Base-by-base conservation (phyloP, 2,888 invertebrate species). In the Cotesia congregata region DNA sequence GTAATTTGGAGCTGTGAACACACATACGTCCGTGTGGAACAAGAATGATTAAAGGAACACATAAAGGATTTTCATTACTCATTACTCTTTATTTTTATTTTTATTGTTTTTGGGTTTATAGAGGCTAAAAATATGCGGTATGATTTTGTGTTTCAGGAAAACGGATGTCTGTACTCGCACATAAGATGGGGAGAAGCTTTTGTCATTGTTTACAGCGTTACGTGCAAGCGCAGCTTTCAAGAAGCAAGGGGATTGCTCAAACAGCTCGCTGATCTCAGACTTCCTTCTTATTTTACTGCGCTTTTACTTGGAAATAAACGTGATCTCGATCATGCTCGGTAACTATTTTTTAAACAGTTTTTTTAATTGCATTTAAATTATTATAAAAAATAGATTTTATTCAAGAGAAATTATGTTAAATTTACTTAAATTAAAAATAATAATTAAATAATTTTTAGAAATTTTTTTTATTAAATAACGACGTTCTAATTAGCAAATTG, bases 121-220 rank as follows among this genome's bases (percentile, higher is more conserved):
- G 41, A 50, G n/a, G 41, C 50, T 38, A 70, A 70, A 59, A 39
- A 67, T 40, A 62, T 69, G 38, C 30, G 30, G 30, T 62, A 60
- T 73, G 65, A 5, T 68, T 76, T 75, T 77, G 76, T 82, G 78
- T 92, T 90, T 83, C 88, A 94, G 94, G 93, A 93, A 90, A 93
- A 93, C 83, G 94, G 94, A 72, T 94, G 94, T 85, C 89, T 95
- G 73, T 93, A 94, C 82, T 94, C 95, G 84, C 95, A 95, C 88
- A 91, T 95, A 79, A 91, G 95, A 84, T 95, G 95, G 95, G 95
- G 95, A 40, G 95, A 95, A 85, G 95, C 95, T 0, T 95, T 95
- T 88, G 94, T 95, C 41, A 92, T 95, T 80, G 95, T 96, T 70
- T 95, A 95, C 90, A 95, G 95, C 67, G 94, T 96, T 67, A 94